Conservation (phyloP, 2,797 vertebrate species). For the Sciaenops ocellatus region DNA sequence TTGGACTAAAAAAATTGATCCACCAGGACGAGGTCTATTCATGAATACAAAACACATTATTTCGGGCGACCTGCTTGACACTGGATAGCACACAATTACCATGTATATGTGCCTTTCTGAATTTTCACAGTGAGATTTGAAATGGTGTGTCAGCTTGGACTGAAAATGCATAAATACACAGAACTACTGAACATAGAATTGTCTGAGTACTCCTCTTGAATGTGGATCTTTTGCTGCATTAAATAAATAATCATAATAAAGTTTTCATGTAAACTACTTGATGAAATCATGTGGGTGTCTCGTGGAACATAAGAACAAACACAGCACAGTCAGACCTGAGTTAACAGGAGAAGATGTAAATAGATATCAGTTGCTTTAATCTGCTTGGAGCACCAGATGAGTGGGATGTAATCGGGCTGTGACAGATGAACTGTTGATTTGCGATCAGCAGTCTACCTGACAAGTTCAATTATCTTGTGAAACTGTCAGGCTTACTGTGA, state of each 20-base stretch:
- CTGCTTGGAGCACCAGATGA: slow-evolving; percentile 14
- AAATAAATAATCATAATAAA: slow-evolving; percentile 47
- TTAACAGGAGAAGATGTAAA: slow-evolving; percentile 52
- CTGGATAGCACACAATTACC: slow-evolving; percentile 68
- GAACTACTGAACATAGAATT: slow-evolving; percentile 35
- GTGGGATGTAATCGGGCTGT: slow-evolving; percentile 22
- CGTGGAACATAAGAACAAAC: slow-evolving; percentile 22
- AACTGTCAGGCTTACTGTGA: slow-evolving; percentile 20
- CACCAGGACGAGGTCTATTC: slow-evolving; percentile 55
- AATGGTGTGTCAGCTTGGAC: slow-evolving; percentile 52
- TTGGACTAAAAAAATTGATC: slow-evolving; percentile 71
- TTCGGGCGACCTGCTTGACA: slow-evolving; percentile 71
- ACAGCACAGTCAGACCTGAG: slow-evolving; percentile 12
- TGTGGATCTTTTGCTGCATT: slow-evolving; percentile 23
- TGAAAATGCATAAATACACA: slow-evolving; percentile 56
- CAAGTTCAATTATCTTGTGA: slow-evolving; percentile 47
- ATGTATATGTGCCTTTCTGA: slow-evolving; percentile 68
- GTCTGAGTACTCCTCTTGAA: slow-evolving; percentile 36
- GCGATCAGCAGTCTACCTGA: slow-evolving; percentile 42
- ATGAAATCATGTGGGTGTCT: slow-evolving; percentile 47
- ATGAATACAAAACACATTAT: slow-evolving; percentile 78
- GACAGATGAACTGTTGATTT: slow-evolving; percentile 37
- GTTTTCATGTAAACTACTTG: slow-evolving; percentile 35
- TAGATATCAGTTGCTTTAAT: slow-evolving; percentile 35
- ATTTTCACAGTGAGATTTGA: slow-evolving; percentile 52